Base-by-base conservation (phyloP, 1,140 invertebrate genomes). In the Schlechtendalia chinensis region DNA sequence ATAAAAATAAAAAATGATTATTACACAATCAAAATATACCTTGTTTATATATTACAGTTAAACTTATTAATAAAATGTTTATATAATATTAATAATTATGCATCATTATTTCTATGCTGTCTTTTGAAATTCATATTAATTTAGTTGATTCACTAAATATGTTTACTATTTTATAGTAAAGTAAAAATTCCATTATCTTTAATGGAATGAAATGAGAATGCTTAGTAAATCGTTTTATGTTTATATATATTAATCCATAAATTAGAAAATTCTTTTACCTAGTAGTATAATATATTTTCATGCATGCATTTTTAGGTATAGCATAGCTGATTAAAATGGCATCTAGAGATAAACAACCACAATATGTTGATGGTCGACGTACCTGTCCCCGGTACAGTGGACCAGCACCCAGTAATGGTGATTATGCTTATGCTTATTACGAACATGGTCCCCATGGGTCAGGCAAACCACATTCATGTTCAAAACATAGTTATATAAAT, bases 391-490 rank as follows among this genome's bases (percentile, higher is more conserved):
- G 83, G 22, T 83, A 83, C 12, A 84, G 83, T n/a, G 83, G 82
- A 77, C 83, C 84, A 1, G 82, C 84, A 11, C 32, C 77, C 8
- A 82, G 61, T 22, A 80, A 85, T 56, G 83, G 86, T 58, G 91
- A 92, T 84, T 93, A 93, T 85, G 91, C 91, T 11, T 93, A 93
- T 84, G 92, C 92, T 16, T 93, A 93, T 84, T 93, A 93, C 84
- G 91, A 93, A 82, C 88, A 90, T 1, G 89, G 89, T 0, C 90
- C 91, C 8, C 84, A 39, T 83, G 85, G 74, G 63, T 80, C 63
- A 61, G 79, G n/a, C 54, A 71, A 84, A 22, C 84, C 85, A 53
- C 82, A 82, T 29, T 56, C 77, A 32, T 82, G 74, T 80, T 67
- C 81, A 59, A 81, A 83, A 77, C 82, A 83, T 67, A 81, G 91